Conservation (phyloP, 2,113 vertebrate species). For the Pogonocichla stellata region DNA sequence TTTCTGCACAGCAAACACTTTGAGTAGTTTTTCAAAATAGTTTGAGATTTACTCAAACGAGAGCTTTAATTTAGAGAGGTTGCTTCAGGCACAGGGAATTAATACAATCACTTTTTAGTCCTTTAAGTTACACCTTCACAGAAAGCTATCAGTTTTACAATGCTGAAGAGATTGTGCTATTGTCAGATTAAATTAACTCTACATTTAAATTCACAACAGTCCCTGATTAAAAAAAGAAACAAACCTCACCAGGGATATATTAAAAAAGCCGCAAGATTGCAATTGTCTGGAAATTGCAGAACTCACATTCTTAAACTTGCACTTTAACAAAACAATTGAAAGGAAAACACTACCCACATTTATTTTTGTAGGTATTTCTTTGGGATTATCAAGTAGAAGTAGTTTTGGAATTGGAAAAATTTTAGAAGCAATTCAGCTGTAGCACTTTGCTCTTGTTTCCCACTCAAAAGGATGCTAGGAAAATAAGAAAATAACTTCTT, state of each 20-base stretch:
- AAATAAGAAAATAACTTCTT: conserved; percentile 23
- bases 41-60: neutral
- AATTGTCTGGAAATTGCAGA: neutral
- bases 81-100: neutral
- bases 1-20: neutral
- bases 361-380: neutral
- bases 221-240: neutral
- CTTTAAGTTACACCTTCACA: neutral
- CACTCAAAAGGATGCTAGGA: neutral
- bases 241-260: neutral
- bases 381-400: neutral
- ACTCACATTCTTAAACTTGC: neutral
- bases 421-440: conserved; percentile 3
- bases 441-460: neutral
- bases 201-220: neutral
- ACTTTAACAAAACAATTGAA: neutral
- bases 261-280: neutral
- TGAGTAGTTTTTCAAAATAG: neutral
- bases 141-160: neutral
- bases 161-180: neutral
- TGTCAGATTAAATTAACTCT: neutral
- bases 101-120: neutral
- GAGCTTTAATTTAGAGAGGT: neutral
- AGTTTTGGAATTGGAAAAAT: neutral
- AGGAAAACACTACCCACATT: neutral